Percentiles rank a stretch among this genome's conserved stretches.
phyloP scores from a whole-genome alignment of 2,113 vertebrate genomes.

The Epinephelus lanceolatus region DNA sequence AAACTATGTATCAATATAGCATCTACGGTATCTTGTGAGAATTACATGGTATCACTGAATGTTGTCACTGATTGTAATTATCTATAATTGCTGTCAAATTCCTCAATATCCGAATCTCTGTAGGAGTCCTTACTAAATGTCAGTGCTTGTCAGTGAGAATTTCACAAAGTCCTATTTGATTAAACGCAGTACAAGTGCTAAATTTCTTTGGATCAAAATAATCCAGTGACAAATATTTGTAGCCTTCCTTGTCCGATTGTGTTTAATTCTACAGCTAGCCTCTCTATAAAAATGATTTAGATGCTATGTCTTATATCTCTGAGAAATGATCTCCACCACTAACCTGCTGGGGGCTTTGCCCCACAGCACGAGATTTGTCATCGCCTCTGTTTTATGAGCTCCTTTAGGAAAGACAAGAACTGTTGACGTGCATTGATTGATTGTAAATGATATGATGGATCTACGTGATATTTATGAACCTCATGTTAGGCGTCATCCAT shows the following conservation, averaged over 20 bases:
- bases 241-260: not conserved
- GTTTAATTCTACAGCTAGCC: conserved; percentile 24
- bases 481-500: conserved; percentile 43
- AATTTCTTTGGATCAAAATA: conserved; percentile 12
- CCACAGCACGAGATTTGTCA: conserved; percentile 51
- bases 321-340: conserved; percentile 42
- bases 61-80: conserved; percentile 61
- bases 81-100: conserved; percentile 47
- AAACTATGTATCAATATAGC: conserved; percentile 43
- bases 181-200: not conserved
- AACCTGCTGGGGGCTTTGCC: conserved; percentile 47
- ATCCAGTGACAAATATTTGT: conserved; percentile 18
- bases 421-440: conserved; percentile 41
- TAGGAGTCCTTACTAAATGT: conserved; percentile 32
- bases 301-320: conserved; percentile 23
- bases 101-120: conserved; percentile 22
- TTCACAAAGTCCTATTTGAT: conserved; percentile 17
- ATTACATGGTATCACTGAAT: conserved; percentile 50
- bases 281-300: conserved; percentile 49
- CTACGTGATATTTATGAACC: conserved; percentile 59
- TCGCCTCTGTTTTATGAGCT: conserved; percentile 56
- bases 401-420: conserved; percentile 17
- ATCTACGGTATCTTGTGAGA: conserved; percentile 49
- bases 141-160: conserved; percentile 41
- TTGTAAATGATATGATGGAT: conserved; percentile 58